Conservation (phyloP, 2,888 invertebrate species). For the Pristionchus entomophagus region DNA sequence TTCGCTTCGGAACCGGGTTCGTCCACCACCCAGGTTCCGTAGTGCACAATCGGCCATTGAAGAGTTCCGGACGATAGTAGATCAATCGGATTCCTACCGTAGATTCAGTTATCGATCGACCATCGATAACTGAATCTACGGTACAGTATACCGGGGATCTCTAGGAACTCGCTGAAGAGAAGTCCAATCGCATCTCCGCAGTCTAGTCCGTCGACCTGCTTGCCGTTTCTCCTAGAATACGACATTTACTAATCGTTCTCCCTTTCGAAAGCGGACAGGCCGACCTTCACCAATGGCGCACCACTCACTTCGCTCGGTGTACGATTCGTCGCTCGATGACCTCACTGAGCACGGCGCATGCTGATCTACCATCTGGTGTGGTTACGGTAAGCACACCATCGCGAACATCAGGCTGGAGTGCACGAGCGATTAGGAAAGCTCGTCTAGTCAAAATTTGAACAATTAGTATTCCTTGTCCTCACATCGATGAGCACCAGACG, state of each 20-base stretch:
- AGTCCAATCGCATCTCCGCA: conserved; percentile 67
- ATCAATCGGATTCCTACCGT: conserved; percentile 59
- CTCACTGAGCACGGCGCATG: conserved; percentile 51
- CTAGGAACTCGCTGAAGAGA: conserved; percentile 59
- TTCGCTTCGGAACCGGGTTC: conserved; percentile 60
- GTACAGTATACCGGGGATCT: conserved; percentile 54
- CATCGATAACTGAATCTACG: too few relatives aligned
- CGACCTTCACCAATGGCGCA: background rate
- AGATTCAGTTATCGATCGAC: background rate
- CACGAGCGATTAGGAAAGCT: conserved; percentile 55
- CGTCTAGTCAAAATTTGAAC: background rate
- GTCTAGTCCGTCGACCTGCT: conserved; percentile 69
- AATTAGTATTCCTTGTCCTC: background rate
- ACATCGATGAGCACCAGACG: conserved; percentile 58
- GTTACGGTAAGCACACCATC: conserved; percentile 51
- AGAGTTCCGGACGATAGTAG: conserved; percentile 62
- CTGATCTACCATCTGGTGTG: conserved; percentile 49
- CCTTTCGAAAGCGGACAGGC: background rate
- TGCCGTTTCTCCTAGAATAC: conserved; percentile 44
- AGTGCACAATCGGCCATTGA: conserved; percentile 65
- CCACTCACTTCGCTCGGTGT: conserved; percentile 55
- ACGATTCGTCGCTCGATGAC: conserved; percentile 51
- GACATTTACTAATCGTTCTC: background rate
- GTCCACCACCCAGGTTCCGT: conserved; percentile 62
- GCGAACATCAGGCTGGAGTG: conserved; percentile 52